phyloP scores from a whole-genome alignment of 2,888 invertebrate species.

The Strigamia transsilvanica region DNA sequence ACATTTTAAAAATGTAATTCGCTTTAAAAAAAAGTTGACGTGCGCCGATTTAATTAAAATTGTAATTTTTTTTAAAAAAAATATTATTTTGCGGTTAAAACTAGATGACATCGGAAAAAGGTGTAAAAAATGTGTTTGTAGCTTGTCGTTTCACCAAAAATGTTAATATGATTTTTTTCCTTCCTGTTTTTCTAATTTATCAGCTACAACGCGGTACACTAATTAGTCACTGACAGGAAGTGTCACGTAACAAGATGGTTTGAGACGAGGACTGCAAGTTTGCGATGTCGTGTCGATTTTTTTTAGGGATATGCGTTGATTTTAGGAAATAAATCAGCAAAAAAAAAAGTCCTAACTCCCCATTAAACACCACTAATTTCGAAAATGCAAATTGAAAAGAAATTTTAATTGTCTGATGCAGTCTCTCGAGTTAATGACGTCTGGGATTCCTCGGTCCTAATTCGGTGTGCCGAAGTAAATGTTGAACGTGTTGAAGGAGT shows the following conservation, averaged over 20 bases:
- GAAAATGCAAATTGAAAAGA: not conserved
- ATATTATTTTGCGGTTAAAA: slow-evolving; percentile 1
- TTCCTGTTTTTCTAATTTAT: not conserved
- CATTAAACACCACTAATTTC: too few species aligned
- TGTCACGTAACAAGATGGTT: not conserved
- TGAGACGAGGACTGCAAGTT: not conserved
- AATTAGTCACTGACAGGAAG: slow-evolving; percentile 1
- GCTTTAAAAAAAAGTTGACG: not conserved
- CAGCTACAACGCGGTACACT: not conserved
- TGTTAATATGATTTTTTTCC: not conserved
- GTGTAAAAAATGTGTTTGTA: not conserved
- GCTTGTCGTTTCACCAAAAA: not conserved
- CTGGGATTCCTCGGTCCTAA: not conserved
- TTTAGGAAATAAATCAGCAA: too few species aligned
- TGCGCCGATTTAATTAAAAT: slow-evolving; percentile 7
- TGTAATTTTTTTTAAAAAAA: not conserved
- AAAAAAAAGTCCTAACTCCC: not conserved
- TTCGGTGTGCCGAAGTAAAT: not conserved
- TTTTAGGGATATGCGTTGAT: too few species aligned
- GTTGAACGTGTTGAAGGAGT: not conserved
- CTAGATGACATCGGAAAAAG: not conserved
- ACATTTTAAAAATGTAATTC: not conserved
- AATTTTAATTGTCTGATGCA: not conserved
- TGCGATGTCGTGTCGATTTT: not conserved
- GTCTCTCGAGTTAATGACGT: not conserved